These are phyloP conservation scores for Caranx melampygus DNA, from an alignment of 2,113 vertebrate species.

Conservation along the genomic window DNA sequence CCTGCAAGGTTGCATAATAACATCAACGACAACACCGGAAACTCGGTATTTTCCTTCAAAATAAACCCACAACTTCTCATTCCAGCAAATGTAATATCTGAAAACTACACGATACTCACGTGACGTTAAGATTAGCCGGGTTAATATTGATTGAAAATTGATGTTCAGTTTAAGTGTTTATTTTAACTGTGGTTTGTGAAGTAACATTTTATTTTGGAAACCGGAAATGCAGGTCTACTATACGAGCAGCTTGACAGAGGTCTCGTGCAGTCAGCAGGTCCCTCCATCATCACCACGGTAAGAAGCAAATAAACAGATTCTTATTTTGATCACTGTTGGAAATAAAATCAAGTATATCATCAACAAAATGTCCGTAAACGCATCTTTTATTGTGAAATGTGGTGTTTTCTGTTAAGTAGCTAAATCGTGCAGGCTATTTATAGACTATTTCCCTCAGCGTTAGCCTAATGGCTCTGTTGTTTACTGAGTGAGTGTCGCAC, in stretches of 20 bases:
- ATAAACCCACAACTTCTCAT: slow-evolving; percentile 8
- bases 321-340: background rate
- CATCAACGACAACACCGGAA: background rate
- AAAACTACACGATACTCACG: background rate
- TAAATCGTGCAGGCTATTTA: background rate
- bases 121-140: background rate
- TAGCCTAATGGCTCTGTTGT: slow-evolving; percentile 45
- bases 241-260: background rate
- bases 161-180: accelerated
- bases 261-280: slow-evolving; percentile 37
- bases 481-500: slow-evolving; percentile 45
- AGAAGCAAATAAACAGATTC: background rate
- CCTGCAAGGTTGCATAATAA: slow-evolving; percentile 30
- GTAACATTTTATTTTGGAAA: slow-evolving; percentile 52
- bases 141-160: accelerated
- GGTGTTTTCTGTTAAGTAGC: background rate
- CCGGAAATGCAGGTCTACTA: background rate
- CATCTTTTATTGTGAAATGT: background rate
- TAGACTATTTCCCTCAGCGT: slow-evolving; percentile 14
- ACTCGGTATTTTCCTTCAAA: slow-evolving; percentile 9
- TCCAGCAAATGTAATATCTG: accelerated
- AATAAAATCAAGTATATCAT: accelerated
- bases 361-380: background rate
- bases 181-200: background rate
- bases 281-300: slow-evolving; percentile 59